Evolutionary conservation across 1,140 invertebrate genomes (phyloP), one percentile per base, ranked within the genome.

Genomic region (Drosophila takahashii): DNA sequence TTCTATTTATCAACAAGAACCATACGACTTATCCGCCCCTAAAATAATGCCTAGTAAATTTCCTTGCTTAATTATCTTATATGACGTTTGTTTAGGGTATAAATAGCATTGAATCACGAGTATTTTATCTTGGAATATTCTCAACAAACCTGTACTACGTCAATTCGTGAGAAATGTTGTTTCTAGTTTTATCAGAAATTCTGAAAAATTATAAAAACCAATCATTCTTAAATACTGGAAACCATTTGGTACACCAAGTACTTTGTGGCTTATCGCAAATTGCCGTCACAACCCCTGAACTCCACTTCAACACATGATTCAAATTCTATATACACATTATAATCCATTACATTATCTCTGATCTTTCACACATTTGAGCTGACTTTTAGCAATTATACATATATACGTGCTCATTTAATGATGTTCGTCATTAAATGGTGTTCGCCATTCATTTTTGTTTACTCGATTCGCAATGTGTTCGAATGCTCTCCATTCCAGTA

Each of bases 311-410:
- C 37, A 44, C 37, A 53, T 29, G 39, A 26, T 50, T 37, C 18
- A 45, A 44, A 16, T 36, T 53, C 11, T 48, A 37, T 22, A 36
- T 32, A 42, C 22, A 26, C 15, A 37, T 13, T 67, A 39, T 54
- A 44, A 16, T 18, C 39, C 47, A 42, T 18, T 26, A 27, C 32
- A 57, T 70, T 70, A 71, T 71, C 67, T 70, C 67, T 48, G 65
- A 71, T 70, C 65, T 71, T 71, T 56, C 65, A 39, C 51, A 70
- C 67, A 48, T 29, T 57, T 13, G 8, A 41, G 48, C 15, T 41
- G 36, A 53, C 45, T 22, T 11, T 32, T 10, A 11, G 34, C 41
- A 70, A 57, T 69, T 69, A 47, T 42, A 41, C 39, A 18, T 42
- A 41, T 47, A 18, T 42, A 42, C 18, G 34, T 34, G 39, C 37